These are phyloP conservation scores for Engraulis encrasicolus DNA, from an alignment of 2,113 vertebrate species.

Conservation along the genomic window DNA sequence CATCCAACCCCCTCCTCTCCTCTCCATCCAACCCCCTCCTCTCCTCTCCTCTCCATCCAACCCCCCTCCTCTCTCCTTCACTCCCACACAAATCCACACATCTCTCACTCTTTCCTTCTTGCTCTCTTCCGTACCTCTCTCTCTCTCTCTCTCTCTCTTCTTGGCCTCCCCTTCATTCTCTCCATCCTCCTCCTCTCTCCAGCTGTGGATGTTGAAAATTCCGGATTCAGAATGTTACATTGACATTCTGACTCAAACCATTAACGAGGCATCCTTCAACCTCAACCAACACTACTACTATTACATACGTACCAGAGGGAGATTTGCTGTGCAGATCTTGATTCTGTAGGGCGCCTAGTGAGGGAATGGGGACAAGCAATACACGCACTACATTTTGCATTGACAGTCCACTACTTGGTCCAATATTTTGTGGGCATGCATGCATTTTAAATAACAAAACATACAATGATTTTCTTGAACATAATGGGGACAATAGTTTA, in stretches of 20 bases:
- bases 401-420: background rate
- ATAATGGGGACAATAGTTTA: too few species aligned
- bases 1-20: background rate
- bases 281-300: background rate
- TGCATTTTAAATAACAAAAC: background rate
- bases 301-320: background rate
- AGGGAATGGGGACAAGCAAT: background rate
- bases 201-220: background rate
- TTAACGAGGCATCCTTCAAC: background rate
- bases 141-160: background rate
- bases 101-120: background rate
- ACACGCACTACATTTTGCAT: background rate
- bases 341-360: background rate
- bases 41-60: background rate
- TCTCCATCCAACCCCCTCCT: background rate
- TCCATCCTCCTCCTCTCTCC: too few species aligned
- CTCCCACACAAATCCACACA: background rate
- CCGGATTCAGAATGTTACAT: background rate
- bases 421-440: background rate
- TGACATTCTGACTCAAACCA: background rate
- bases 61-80: background rate
- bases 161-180: background rate
- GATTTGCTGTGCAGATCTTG: background rate
- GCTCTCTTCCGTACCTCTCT: slow-evolving; percentile 2
- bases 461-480: background rate